phyloP scores from a whole-genome alignment of 2,888 invertebrate genomes.

The Agrypnus murinus region DNA sequence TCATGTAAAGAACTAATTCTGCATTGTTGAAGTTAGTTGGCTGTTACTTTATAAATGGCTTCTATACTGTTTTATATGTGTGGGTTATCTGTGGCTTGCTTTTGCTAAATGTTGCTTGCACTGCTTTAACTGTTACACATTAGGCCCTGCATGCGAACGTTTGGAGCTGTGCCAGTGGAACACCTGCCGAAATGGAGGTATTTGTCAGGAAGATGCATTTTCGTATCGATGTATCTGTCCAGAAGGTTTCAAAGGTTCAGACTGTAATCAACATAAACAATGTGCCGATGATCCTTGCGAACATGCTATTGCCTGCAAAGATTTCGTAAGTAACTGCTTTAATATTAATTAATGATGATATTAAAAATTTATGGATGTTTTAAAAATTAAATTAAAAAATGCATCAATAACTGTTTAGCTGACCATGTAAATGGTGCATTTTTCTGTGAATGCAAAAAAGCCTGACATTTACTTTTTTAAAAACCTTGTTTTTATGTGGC shows the following conservation, averaged over 20 bases:
- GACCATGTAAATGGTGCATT: background rate
- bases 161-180: conserved; percentile 65
- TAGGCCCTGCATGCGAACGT: conserved; percentile 65
- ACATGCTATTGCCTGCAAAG: conserved; percentile 77
- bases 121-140: conserved; percentile 53
- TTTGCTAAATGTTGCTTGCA: conserved; percentile 53
- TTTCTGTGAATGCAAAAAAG: background rate
- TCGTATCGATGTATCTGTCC: conserved; percentile 66
- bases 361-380: background rate
- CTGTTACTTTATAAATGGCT: conserved; percentile 35
- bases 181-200: conserved; percentile 75
- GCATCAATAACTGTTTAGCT: background rate
- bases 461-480: background rate
- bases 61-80: conserved; percentile 46
- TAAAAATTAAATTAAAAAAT: background rate
- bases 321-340: conserved; percentile 75
- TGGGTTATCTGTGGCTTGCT: conserved; percentile 48
- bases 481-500: background rate
- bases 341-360: background rate
- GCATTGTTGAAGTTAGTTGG: conserved; percentile 33
- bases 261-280: conserved; percentile 67
- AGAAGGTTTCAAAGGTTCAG: conserved; percentile 69
- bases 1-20: conserved; percentile 1
- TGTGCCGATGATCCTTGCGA: conserved; percentile 77
- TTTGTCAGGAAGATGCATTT: conserved; percentile 66